Evolutionary conservation across 2,113 vertebrate species (phyloP).

Genomic region (Gulo gulo): DNA sequence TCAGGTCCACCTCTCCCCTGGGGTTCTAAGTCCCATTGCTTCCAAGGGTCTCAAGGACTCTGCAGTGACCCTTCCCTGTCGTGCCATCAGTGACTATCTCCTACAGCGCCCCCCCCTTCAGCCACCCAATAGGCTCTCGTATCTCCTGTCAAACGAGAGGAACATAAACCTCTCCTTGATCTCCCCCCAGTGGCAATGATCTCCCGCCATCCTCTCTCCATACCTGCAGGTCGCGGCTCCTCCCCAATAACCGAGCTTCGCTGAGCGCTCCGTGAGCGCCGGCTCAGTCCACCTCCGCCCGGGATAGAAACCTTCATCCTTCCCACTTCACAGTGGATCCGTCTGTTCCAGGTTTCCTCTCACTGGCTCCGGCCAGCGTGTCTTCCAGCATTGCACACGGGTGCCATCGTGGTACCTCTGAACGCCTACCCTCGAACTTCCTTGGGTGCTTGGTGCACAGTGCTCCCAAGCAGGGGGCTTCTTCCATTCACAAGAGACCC

Average conservation of each 20-base stretch:
- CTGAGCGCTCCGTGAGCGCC: neutral
- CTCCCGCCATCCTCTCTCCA: neutral
- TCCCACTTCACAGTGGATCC: neutral
- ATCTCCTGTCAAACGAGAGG: neutral
- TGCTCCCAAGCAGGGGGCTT: neutral
- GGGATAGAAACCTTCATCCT: accelerated
- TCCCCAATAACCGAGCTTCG: neutral
- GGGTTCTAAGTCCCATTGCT: too few relatives aligned
- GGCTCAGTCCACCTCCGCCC: neutral
- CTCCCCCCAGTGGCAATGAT: neutral
- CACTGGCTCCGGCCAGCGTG: neutral
- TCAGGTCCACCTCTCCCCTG: too few relatives aligned
- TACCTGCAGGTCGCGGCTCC: neutral
- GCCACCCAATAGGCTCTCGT: neutral
- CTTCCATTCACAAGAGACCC: neutral
- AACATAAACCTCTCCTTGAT: too few relatives aligned
- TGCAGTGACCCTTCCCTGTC: neutral
- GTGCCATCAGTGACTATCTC: neutral
- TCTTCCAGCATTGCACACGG: neutral
- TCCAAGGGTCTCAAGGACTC: neutral
- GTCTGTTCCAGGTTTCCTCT: neutral
- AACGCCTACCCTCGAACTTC: neutral
- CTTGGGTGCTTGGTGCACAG: neutral
- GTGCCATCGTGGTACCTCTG: neutral
- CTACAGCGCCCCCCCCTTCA: neutral